Percentiles rank a stretch among this genome's conserved stretches.
Conservation (phyloP, 2,113 vertebrate genomes). For the Phocoena sinus region DNA sequence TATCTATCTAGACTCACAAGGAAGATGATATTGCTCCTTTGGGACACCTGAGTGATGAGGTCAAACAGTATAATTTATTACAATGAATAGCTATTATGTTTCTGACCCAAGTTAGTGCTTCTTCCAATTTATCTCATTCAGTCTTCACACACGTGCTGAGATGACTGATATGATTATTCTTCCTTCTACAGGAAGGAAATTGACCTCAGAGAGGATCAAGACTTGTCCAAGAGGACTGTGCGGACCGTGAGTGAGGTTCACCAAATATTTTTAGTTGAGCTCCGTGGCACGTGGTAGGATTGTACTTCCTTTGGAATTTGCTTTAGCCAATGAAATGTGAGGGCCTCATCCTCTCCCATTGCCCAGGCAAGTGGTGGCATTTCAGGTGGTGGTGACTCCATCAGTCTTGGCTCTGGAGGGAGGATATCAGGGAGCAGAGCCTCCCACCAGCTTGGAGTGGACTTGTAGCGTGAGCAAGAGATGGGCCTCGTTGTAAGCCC, state of each 20-base stretch:
- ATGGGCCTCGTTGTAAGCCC: neutral
- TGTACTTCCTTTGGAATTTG: neutral
- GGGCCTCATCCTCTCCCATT: neutral
- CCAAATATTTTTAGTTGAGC: neutral
- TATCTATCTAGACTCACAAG: too few species aligned
- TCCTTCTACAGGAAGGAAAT: neutral
- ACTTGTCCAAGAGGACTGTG: neutral
- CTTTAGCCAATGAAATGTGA: neutral
- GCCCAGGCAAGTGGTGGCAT: neutral
- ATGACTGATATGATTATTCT: too few species aligned
- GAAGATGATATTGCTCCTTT: neutral
- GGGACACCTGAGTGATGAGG: neutral
- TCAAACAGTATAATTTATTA: neutral
- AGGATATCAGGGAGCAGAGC: neutral
- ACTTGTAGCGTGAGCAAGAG: neutral
- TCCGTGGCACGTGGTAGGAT: neutral
- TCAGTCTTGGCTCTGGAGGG: neutral
- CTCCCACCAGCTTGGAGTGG: neutral
- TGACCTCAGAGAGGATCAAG: neutral
- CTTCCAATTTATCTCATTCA: neutral
- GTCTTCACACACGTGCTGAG: neutral
- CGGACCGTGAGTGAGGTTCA: neutral
- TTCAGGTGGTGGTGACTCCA: neutral
- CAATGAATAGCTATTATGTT: neutral
- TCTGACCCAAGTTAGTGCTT: neutral